Evolutionary conservation across 2,113 vertebrate genomes (phyloP).

Genomic region (Corythaixoides concolor): DNA sequence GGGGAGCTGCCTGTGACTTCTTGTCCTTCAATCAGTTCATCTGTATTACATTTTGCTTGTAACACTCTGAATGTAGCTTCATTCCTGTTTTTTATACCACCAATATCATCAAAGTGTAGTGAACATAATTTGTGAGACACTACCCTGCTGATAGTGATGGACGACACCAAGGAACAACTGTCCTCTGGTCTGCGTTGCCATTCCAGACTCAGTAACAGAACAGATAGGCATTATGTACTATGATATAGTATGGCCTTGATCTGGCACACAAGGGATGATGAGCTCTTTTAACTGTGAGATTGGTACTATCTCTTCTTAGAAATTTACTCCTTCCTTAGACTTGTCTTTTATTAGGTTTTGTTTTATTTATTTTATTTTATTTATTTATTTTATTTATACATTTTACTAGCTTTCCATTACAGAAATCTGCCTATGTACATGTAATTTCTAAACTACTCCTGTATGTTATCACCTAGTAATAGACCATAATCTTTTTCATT

Average conservation of each 20-base stretch:
- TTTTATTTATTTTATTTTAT: too few relatives aligned
- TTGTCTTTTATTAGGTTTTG: not conserved
- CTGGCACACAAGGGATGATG: not conserved
- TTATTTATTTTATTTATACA: too few relatives aligned
- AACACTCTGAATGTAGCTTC: not conserved
- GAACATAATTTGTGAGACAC: not conserved
- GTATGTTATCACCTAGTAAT: not conserved
- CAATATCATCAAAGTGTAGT: not conserved
- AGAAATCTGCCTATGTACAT: not conserved
- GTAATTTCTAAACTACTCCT: not conserved
- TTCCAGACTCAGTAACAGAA: not conserved
- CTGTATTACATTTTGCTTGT: not conserved
- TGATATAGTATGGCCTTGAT: not conserved
- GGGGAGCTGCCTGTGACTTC: not conserved
- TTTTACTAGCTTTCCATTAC: not conserved
- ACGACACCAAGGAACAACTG: not conserved
- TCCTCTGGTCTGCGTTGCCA: not conserved
- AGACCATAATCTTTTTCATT: not conserved
- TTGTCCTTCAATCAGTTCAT: accelerated
- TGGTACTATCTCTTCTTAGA: not conserved
- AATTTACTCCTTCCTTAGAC: not conserved
- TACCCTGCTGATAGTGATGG: not conserved
- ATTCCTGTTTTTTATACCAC: not conserved
- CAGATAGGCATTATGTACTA: not conserved
- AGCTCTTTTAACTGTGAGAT: not conserved